phyloP scores from a whole-genome alignment of 2,888 invertebrate genomes.

The Glaucopsyche alexis region DNA sequence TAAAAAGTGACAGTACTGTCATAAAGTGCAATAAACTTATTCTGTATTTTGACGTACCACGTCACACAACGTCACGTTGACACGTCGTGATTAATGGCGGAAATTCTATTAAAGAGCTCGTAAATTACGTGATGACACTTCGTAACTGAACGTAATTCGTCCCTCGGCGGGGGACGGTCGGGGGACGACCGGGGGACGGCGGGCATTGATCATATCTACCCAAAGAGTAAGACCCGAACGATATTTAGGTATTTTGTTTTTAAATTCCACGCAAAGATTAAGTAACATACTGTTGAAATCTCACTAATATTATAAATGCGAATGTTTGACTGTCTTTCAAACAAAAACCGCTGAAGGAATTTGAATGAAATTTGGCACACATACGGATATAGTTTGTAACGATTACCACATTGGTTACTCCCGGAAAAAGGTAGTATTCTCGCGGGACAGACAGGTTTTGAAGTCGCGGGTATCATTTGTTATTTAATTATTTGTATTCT shows the following conservation, averaged over 20 bases:
- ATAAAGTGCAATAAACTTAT: constrained; percentile 25
- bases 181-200: constrained; percentile 8
- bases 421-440: too few species aligned
- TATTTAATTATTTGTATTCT: too few species aligned
- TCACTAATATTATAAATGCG: too few species aligned
- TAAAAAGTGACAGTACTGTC: neutral
- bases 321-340: too few species aligned
- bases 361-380: too few species aligned
- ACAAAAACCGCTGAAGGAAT: too few species aligned
- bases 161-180: neutral
- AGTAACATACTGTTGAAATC: too few species aligned
- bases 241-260: neutral
- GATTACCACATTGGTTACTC: too few species aligned
- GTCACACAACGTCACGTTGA: constrained; percentile 20
- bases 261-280: too few species aligned
- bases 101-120: constrained; percentile 34
- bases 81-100: constrained; percentile 33
- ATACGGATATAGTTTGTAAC: too few species aligned
- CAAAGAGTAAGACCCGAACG: neutral
- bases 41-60: constrained; percentile 6
- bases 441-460: too few species aligned
- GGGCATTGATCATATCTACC: constrained; percentile 10
- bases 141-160: constrained; percentile 15
- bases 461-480: too few species aligned
- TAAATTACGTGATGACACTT: constrained; percentile 30